Conservation (phyloP, 2,113 vertebrate species). For the Cricetomys ansorgei region DNA sequence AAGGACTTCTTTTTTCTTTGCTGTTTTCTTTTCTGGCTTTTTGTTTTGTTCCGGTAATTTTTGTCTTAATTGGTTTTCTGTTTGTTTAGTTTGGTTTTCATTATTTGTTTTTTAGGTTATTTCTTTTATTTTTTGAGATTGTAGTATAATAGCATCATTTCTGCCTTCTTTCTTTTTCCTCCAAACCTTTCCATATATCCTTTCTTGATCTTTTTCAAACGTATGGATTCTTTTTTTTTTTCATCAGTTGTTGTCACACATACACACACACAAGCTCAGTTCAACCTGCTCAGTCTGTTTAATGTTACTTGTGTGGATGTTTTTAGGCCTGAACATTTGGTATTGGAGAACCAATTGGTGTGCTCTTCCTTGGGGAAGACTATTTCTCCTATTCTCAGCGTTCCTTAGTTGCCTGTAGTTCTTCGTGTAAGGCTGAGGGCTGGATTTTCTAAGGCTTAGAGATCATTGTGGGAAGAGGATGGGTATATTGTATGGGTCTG, state of each 20-base stretch:
- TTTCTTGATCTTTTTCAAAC: neutral
- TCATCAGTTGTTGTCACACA: neutral
- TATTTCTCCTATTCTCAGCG: neutral
- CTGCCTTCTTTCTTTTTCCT: neutral
- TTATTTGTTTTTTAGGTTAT: neutral
- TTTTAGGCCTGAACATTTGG: neutral
- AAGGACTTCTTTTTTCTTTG: neutral
- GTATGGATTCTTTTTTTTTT: neutral
- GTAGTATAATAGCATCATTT: neutral
- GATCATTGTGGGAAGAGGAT: accelerated
- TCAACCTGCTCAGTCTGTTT: neutral
- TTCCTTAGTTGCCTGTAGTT: neutral
- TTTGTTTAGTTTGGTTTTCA: neutral
- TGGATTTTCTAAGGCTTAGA: neutral
- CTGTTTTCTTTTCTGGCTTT: neutral
- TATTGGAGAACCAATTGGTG: neutral
- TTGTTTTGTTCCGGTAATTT: neutral
- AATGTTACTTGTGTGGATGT: neutral
- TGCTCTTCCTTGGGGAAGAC: neutral
- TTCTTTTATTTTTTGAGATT: neutral
- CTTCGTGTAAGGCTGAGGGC: too few species aligned
- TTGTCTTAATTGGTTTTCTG: neutral
- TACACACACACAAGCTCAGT: neutral
- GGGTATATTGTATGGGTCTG: neutral
- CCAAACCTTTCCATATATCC: neutral